Evolutionary conservation across 2,113 vertebrate genomes (phyloP).

Genomic region (Cyanoramphus novaezelandiae): DNA sequence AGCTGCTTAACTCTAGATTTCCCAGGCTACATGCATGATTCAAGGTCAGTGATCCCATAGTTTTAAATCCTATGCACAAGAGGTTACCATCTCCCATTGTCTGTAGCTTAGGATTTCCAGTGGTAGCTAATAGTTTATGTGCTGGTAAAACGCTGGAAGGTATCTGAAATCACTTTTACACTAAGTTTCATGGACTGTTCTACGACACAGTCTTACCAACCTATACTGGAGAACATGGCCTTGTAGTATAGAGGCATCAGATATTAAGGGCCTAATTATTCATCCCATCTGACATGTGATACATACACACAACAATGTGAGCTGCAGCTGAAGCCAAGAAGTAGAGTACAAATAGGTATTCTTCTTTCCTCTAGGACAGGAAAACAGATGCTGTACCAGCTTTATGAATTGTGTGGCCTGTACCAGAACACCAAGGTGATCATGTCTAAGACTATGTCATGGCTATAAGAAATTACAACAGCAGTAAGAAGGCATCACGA

Average conservation of each 20-base stretch:
- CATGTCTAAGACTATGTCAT: background rate
- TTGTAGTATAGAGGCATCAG: background rate
- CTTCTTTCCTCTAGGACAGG: background rate
- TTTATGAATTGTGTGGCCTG: background rate
- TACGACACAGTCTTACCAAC: background rate
- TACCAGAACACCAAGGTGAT: background rate
- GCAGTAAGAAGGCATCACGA: background rate
- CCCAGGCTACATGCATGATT: constrained; percentile 19
- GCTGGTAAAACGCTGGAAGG: background rate
- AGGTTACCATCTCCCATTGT: constrained; percentile 50
- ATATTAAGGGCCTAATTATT: background rate
- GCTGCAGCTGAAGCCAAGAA: background rate
- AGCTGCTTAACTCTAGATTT: constrained; percentile 53
- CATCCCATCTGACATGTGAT: background rate
- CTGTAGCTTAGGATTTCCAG: constrained; percentile 18
- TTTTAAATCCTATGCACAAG: constrained; percentile 30
- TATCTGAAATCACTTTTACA: constrained; percentile 20
- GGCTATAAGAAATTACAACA: background rate
- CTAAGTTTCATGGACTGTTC: background rate
- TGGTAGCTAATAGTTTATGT: background rate
- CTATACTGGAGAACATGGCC: background rate
- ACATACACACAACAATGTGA: background rate
- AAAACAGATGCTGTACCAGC: background rate
- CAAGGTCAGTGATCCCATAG: constrained; percentile 36
- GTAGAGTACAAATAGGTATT: background rate